These are phyloP conservation scores for Stigmatopora nigra DNA, from an alignment of 2,113 vertebrate genomes.

Conservation along the genomic window DNA sequence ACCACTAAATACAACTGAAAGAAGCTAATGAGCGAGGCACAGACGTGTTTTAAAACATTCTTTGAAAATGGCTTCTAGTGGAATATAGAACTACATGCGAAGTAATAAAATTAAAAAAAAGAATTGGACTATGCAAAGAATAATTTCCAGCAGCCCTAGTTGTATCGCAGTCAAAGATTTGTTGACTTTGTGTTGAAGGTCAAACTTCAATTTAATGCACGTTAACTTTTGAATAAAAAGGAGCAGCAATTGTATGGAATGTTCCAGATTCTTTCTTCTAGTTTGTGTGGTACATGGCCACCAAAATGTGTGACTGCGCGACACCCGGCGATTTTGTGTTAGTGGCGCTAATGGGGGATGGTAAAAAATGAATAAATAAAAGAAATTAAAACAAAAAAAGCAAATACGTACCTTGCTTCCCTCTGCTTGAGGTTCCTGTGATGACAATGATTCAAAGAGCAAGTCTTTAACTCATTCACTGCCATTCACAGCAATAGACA, in stretches of 20 bases:
- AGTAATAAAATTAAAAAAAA: too few species aligned
- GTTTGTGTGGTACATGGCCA: too few species aligned
- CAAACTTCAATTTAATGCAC: too few species aligned
- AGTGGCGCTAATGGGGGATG: conserved; percentile 38
- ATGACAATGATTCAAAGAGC: conserved; percentile 77
- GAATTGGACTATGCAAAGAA: too few species aligned
- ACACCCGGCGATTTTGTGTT: conserved; percentile 54
- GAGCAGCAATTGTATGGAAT: not conserved
- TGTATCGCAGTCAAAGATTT: too few species aligned
- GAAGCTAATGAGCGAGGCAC: too few species aligned
- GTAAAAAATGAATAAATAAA: not conserved
- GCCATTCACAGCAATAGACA: too few species aligned
- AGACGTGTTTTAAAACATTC: conserved; percentile 57
- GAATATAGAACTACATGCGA: too few species aligned
- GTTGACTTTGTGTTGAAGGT: too few species aligned
- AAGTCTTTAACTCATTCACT: conserved; percentile 57
- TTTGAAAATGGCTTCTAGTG: not conserved
- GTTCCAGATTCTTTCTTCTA: not conserved
- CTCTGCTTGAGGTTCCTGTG: conserved; percentile 74
- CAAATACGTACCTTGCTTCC: conserved; percentile 71
- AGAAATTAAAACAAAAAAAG: conserved; percentile 34
- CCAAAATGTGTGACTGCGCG: conserved; percentile 42
- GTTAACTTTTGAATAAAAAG: too few species aligned
- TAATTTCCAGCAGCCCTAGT: too few species aligned
- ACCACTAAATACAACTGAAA: too few species aligned